phyloP scores from a whole-genome alignment of 2,888 invertebrate species.

The Actias luna region DNA sequence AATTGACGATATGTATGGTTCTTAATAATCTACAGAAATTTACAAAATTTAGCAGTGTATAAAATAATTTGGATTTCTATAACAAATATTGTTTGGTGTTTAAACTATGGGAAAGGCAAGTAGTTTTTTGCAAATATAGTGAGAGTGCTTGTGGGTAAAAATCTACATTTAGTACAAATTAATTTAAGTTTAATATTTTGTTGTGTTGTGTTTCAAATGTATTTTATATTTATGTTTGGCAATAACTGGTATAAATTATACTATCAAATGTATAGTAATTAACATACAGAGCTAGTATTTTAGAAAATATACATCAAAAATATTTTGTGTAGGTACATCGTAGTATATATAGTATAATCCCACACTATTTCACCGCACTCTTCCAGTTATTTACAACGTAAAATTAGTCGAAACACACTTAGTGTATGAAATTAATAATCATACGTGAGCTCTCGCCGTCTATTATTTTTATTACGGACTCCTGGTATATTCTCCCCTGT shows the following conservation, averaged over 20 bases:
- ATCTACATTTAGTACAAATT: neutral
- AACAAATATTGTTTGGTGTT: neutral
- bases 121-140: neutral
- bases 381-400: neutral
- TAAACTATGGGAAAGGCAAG: neutral
- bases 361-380: neutral
- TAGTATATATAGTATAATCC: neutral
- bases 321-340: neutral
- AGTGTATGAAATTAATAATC: conserved; percentile 16
- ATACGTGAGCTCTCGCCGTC: conserved; percentile 9
- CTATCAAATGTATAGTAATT: neutral
- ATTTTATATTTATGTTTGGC: neutral
- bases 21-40: no score
- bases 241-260: neutral
- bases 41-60: neutral
- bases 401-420: neutral
- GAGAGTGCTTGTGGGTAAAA: neutral
- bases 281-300: neutral
- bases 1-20: neutral
- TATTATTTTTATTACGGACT: conserved; percentile 11
- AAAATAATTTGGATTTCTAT: neutral
- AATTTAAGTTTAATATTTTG: no score
- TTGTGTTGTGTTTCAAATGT: no score
- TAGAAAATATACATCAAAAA: neutral
- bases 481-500: conserved; percentile 9